A percentile compares a stretch with the other conserved stretches of the same genome.
These are phyloP conservation scores for Meleagris gallopavo DNA, from an alignment of 2,113 vertebrate species.

Conservation along the genomic window DNA sequence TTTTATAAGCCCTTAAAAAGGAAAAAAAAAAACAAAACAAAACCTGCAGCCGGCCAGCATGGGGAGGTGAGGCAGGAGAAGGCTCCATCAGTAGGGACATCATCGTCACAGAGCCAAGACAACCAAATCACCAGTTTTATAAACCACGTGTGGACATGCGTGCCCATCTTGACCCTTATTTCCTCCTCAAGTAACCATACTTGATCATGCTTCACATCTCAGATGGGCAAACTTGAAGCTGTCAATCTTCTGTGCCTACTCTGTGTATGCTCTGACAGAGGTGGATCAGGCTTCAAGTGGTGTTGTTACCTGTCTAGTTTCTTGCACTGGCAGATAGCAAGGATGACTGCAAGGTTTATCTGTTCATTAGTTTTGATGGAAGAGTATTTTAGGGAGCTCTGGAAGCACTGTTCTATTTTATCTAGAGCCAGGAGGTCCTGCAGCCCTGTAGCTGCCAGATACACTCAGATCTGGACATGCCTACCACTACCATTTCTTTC, in stretches of 20 bases:
- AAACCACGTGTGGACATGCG: accelerated
- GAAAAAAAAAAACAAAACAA: neutral
- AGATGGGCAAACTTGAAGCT: neutral
- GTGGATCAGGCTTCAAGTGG: neutral
- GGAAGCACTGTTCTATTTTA: neutral
- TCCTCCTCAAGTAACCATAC: neutral
- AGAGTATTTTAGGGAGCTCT: neutral
- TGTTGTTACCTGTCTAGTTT: accelerated
- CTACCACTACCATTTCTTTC: neutral
- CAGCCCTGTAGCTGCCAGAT: neutral
- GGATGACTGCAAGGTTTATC: neutral
- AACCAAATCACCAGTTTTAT: no score
- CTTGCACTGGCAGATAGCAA: neutral
- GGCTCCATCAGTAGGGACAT: no score
- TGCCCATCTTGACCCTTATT: neutral
- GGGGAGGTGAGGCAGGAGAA: neutral
- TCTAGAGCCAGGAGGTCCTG: neutral
- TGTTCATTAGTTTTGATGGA: neutral
- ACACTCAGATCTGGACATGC: neutral
- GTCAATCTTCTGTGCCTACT: neutral
- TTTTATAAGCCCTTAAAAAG: neutral
- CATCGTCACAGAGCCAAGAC: neutral
- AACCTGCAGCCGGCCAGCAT: neutral
- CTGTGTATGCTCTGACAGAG: neutral
- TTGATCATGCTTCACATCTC: neutral